A percentile compares a stretch with the other conserved stretches of the same genome.
These are phyloP conservation scores for Agonopterix heracliana DNA, from an alignment of 2,888 invertebrate genomes.

Conservation along the genomic window DNA sequence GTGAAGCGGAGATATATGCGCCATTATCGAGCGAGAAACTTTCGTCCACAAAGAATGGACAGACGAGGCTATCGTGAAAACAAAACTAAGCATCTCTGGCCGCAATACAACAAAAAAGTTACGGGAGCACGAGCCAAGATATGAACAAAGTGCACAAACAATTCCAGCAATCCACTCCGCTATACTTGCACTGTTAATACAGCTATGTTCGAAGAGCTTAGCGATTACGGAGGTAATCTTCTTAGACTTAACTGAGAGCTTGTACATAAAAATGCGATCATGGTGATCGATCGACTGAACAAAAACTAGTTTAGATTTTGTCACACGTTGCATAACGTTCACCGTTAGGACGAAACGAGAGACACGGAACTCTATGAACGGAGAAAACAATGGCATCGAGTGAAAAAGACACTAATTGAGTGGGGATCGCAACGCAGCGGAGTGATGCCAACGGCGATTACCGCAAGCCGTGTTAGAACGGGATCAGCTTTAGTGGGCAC, in stretches of 20 bases:
- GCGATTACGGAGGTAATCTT: constrained; percentile 23
- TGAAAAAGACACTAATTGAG: constrained; percentile 48
- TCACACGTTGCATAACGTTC: constrained; percentile 46
- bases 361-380: constrained; percentile 30
- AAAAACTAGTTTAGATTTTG: constrained; percentile 35
- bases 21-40: constrained; percentile 39
- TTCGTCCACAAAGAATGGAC: constrained; percentile 30
- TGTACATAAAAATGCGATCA: constrained; percentile 36
- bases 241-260: constrained; percentile 15
- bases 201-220: constrained; percentile 11
- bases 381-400: constrained; percentile 43
- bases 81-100: constrained; percentile 31
- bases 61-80: constrained; percentile 31
- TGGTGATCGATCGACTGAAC: constrained; percentile 26
- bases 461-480: constrained; percentile 58
- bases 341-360: constrained; percentile 42
- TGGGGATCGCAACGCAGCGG: constrained; percentile 24
- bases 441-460: constrained; percentile 44
- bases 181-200: constrained; percentile 13
- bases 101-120: constrained; percentile 28
- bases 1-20: constrained; percentile 35
- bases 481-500: constrained; percentile 48
- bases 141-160: constrained; percentile 30
- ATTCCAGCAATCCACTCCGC: constrained; percentile 24
- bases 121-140: constrained; percentile 30